These are phyloP conservation scores for Standfussiana lucernea DNA, from an alignment of 2,888 invertebrate genomes.

Conservation along the genomic window DNA sequence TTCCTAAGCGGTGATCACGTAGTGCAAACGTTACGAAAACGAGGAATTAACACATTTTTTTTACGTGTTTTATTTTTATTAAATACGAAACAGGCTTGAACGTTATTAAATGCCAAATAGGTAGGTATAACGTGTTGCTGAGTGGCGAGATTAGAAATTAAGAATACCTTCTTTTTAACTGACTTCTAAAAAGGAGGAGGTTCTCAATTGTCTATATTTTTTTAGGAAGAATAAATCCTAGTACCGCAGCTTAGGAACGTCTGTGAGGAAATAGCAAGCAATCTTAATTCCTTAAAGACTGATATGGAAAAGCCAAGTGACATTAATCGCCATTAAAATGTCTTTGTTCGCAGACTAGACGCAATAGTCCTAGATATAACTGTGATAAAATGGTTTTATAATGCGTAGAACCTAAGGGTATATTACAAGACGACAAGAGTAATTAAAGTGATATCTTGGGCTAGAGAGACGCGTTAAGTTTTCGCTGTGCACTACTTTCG, in stretches of 20 bases:
- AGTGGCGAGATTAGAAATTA: conserved; percentile 6
- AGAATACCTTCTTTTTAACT: neutral
- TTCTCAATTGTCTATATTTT: neutral
- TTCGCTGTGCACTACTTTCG: conserved; percentile 55
- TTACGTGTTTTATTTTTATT: conserved; percentile 34
- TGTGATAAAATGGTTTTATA: conserved; percentile 4
- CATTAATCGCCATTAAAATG: conserved; percentile 31
- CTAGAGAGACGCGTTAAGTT: conserved; percentile 33
- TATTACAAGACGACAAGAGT: conserved; percentile 13
- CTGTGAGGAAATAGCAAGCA: conserved; percentile 27
- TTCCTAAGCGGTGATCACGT: conserved; percentile 26
- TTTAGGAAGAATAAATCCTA: conserved; percentile 5
- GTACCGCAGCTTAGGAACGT: neutral
- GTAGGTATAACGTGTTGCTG: conserved; percentile 2
- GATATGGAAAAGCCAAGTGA: conserved; percentile 33
- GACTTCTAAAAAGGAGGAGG: neutral
- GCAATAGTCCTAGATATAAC: conserved; percentile 3
- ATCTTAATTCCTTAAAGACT: conserved; percentile 24
- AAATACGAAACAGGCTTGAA: conserved; percentile 35
- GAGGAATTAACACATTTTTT: conserved; percentile 34
- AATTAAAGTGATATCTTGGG: conserved; percentile 53
- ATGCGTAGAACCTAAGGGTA: conserved; percentile 5
- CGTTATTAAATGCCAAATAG: conserved; percentile 9
- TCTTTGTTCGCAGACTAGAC: conserved; percentile 30
- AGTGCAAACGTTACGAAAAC: conserved; percentile 42